Evolutionary conservation across 2,888 invertebrate genomes (phyloP), one percentile per base, ranked within the genome.

Genomic region (Augochlorella aurata): DNA sequence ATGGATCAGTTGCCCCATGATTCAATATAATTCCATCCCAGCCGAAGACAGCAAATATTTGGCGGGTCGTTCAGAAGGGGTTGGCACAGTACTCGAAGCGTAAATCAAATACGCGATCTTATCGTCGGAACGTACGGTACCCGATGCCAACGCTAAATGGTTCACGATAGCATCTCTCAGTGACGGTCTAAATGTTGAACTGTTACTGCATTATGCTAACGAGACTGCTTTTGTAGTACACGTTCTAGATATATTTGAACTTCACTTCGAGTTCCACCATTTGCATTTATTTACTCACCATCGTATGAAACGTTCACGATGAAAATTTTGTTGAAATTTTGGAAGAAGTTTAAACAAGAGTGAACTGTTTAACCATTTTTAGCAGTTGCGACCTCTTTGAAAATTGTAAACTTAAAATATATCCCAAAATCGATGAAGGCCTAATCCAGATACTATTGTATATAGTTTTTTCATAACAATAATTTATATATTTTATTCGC

Each of bases 21-120:
- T 76, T 72, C 81, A 50, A 68, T 77, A 67, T 74, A 69, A 84
- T 84, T 82, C 71, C 61, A 82, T 67, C 63, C 66, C 72, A 21
- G 47, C 49, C 68, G 65, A 73, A 74, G 67, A 77, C 69, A 66
- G 73, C 78, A 77, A 83, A 79, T 82, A 82, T 83, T 83, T 79
- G 79, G 71, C 54, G 47, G 50, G 54, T 49, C 67, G 29, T 68
- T 45, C 76, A n/a, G 38, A 83, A 77, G 67, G 74, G 79, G 76
- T 83, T 82, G 83, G 45, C 83, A 74, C 44, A 54, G 45, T 66
- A 72, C 83, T 82, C 77, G 67, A 47, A 45, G 50, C 77, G 77
- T 74, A 78, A 78, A 82, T 75, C 83, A 78, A 74, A 78, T 77
- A 77, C 74, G 52, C 72, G 77, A 83, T 83, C 73, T 82, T 83